Percentiles rank a stretch among this genome's conserved stretches.
These are phyloP conservation scores for Solenodon paradoxus DNA, from an alignment of 2,113 vertebrate genomes.

Conservation along the genomic window DNA sequence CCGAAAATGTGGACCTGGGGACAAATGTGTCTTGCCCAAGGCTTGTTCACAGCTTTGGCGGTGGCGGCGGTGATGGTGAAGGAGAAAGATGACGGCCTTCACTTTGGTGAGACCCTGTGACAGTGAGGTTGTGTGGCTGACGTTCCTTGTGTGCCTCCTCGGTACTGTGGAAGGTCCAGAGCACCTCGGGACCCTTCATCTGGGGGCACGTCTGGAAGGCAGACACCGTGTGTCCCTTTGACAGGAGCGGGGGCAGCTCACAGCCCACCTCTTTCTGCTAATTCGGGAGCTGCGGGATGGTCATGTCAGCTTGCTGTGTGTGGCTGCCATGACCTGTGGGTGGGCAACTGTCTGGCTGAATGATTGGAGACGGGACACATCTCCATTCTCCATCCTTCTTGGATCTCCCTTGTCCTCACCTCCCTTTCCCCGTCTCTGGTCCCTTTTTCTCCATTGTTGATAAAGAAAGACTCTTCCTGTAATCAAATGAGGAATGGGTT, in stretches of 20 bases:
- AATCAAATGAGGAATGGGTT: not conserved
- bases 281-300: accelerated
- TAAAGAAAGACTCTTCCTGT: not conserved
- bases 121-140: no score
- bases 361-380: not conserved
- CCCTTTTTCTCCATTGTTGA: not conserved
- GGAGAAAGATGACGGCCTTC: not conserved
- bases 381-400: not conserved
- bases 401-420: not conserved
- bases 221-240: not conserved
- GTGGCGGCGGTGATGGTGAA: accelerated
- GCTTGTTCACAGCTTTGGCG: not conserved
- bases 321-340: not conserved
- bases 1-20: not conserved
- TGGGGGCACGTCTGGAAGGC: not conserved
- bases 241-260: not conserved
- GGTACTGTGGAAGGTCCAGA: not conserved
- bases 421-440: accelerated
- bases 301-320: not conserved
- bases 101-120: not conserved
- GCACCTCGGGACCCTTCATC: not conserved
- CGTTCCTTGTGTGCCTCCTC: not conserved
- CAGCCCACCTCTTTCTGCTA: not conserved
- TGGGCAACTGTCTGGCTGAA: not conserved
- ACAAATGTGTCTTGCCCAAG: accelerated